phyloP scores from a whole-genome alignment of 2,797 vertebrate species.

The Pseudotriccus pelzelni region DNA sequence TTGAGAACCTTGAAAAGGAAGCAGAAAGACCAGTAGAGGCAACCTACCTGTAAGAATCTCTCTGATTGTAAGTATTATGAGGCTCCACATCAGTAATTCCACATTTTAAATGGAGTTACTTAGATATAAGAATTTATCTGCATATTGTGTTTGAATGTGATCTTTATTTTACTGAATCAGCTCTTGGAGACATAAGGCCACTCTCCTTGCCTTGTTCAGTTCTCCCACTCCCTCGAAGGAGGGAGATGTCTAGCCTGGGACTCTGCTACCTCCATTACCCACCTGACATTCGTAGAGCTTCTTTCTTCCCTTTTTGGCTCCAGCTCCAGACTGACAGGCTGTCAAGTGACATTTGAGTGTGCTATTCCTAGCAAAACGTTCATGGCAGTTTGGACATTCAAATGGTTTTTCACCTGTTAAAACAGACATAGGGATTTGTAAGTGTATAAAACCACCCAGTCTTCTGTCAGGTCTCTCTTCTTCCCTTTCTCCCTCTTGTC shows the following conservation, averaged over 20 bases:
- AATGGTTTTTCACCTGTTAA: slow-evolving; percentile 95
- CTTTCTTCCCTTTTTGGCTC: slow-evolving; percentile 97
- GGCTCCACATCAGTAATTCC: neutral
- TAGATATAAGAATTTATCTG: neutral
- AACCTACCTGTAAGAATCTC: neutral
- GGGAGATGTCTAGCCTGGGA: neutral
- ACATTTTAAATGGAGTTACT: neutral
- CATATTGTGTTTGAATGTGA: neutral
- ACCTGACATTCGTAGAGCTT: slow-evolving; percentile 99
- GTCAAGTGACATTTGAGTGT: slow-evolving; percentile 97
- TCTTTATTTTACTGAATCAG: neutral
- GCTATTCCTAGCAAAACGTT: slow-evolving; percentile 96
- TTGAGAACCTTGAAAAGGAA: neutral
- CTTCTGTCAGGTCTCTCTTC: neutral
- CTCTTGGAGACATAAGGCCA: neutral
- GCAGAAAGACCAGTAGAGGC: neutral
- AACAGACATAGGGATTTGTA: slow-evolving; percentile 14
- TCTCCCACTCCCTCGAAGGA: neutral
- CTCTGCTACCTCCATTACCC: slow-evolving; percentile 21
- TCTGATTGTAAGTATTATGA: neutral
- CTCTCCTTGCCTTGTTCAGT: neutral
- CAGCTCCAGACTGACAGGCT: slow-evolving; percentile 93
- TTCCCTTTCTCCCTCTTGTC: neutral
- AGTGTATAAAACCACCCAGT: neutral
- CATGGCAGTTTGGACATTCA: slow-evolving; percentile 96